Evolutionary conservation across 1,140 invertebrate species (phyloP).

Genomic region (Zaprionus nigranus): DNA sequence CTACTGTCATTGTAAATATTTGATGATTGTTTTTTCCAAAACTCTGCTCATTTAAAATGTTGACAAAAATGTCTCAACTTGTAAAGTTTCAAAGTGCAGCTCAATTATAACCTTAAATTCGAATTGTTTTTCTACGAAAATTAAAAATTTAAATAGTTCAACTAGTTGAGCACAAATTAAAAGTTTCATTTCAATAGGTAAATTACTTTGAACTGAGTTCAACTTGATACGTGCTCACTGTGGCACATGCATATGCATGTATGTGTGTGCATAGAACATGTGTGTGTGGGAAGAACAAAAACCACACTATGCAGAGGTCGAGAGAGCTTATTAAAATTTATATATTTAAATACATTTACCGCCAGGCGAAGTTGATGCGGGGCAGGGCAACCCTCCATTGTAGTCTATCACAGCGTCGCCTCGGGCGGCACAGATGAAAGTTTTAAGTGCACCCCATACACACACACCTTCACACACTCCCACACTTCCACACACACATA

Average conservation of each 20-base stretch:
- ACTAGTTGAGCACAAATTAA: conserved; percentile 1
- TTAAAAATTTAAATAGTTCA: neutral
- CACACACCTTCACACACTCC: conserved; percentile 29
- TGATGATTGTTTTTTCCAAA: neutral
- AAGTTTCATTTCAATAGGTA: neutral
- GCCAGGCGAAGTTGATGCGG: conserved; percentile 12
- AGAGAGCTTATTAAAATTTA: conserved; percentile 82
- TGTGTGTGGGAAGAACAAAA: conserved; percentile 33
- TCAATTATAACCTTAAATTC: neutral
- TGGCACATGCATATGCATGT: neutral
- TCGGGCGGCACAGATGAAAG: conserved; percentile 70
- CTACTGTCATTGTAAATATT: neutral
- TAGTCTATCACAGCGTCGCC: conserved; percentile 50
- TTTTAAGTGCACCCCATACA: conserved; percentile 45
- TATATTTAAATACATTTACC: conserved; percentile 84
- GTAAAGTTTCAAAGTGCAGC: neutral
- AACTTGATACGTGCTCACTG: neutral
- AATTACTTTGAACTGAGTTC: neutral
- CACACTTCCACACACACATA: conserved; percentile 25
- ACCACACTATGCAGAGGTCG: conserved; percentile 35
- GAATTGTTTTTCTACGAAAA: neutral
- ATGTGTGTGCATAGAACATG: neutral
- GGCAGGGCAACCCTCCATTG: conserved; percentile 14
- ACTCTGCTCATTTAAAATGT: neutral
- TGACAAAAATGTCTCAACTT: neutral